Evolutionary conservation across 2,888 invertebrate species (phyloP).

Genomic region (Drosophila meridiana): DNA sequence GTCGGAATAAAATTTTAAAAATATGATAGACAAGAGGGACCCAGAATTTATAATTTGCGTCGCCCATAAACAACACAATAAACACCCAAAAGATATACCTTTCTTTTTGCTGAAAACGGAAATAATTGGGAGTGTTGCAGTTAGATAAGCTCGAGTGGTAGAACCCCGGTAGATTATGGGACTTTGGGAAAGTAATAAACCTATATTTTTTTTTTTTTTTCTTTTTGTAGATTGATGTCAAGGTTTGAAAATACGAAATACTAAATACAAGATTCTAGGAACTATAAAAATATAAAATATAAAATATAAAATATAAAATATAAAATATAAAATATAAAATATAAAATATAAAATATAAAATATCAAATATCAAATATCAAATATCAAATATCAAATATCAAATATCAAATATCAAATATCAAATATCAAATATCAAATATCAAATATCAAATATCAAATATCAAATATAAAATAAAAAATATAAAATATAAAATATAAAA

Average conservation of each 20-base stretch:
- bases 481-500: no score
- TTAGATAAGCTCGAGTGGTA: no score
- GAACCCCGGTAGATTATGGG: no score
- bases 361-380: no score
- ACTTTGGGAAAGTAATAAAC: not conserved
- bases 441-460: not conserved
- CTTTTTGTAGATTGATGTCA: not conserved
- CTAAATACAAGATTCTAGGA: no score
- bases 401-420: not conserved
- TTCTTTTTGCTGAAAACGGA: not conserved
- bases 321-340: no score
- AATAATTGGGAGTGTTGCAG: not conserved
- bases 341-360: no score
- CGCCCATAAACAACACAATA: slow-evolving; percentile 12
- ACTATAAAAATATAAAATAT: not conserved
- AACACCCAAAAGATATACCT: slow-evolving; percentile 5
- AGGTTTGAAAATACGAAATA: not conserved
- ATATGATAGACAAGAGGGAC: not conserved
- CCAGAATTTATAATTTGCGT: slow-evolving; percentile 34
- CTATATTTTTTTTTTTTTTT: no score
- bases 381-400: no score
- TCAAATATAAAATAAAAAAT: not conserved
- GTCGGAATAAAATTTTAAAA: not conserved
- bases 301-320: no score
- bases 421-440: not conserved